Conservation (phyloP, 2,113 vertebrate genomes). For the Sceloporus tristichus region DNA sequence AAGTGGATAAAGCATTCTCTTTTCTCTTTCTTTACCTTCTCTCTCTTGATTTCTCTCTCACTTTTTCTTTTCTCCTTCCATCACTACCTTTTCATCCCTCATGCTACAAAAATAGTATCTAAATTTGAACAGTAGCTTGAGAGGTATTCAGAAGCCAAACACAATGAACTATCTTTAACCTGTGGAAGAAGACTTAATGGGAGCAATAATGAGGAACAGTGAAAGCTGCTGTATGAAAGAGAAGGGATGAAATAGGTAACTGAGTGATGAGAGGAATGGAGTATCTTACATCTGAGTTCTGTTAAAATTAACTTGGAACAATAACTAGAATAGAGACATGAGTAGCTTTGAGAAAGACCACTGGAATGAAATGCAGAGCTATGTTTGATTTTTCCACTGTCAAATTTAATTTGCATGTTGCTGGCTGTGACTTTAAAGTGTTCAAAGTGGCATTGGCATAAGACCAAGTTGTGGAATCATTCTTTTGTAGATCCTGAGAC, state of each 20-base stretch:
- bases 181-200: background rate
- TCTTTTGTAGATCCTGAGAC: slow-evolving; percentile 82
- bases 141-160: background rate
- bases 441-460: slow-evolving; percentile 36
- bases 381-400: slow-evolving; percentile 3
- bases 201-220: background rate
- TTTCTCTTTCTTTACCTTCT: background rate
- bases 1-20: background rate
- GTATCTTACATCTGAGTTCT: background rate
- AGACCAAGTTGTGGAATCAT: slow-evolving; percentile 47
- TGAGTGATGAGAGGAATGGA: too few relatives aligned
- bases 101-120: background rate
- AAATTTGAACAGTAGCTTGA: background rate
- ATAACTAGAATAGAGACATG: background rate
- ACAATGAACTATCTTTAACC: background rate
- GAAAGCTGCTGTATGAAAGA: background rate
- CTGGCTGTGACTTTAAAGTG: slow-evolving; percentile 10
- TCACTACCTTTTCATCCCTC: background rate
- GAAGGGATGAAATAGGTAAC: background rate
- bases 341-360: background rate
- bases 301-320: background rate
- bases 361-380: background rate
- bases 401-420: background rate
- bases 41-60: background rate
- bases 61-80: background rate